A percentile compares a stretch with the other conserved stretches of the same genome.
phyloP scores from a whole-genome alignment of 2,888 invertebrate species.

The Caenorhabditis sp. region DNA sequence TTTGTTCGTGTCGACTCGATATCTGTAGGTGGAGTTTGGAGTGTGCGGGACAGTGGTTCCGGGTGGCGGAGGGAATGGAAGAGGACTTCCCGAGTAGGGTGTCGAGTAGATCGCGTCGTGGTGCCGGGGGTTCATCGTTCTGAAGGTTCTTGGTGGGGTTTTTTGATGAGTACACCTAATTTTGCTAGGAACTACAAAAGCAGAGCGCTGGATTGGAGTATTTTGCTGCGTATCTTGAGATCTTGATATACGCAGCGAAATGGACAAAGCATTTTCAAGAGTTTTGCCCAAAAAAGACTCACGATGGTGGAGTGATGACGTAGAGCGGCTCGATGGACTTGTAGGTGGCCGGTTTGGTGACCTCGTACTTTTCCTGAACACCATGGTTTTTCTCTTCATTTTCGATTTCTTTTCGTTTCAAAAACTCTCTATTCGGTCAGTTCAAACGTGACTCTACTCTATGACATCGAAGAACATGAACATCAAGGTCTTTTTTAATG shows the following conservation, averaged over 20 bases:
- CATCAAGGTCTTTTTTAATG: conserved; percentile 48
- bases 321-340: conserved; percentile 82
- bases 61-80: conserved; percentile 73
- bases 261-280: no score
- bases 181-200: no score
- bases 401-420: not conserved
- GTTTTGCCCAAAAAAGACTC: no score
- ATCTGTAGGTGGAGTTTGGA: conserved; percentile 62
- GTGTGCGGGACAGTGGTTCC: conserved; percentile 71
- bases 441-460: conserved; percentile 40
- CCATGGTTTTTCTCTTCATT: not conserved
- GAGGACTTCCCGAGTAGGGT: conserved; percentile 77
- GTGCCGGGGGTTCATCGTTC: conserved; percentile 52
- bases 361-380: conserved; percentile 77
- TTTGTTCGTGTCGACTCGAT: conserved; percentile 47
- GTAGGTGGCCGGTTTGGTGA: conserved; percentile 79
- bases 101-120: conserved; percentile 77
- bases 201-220: no score
- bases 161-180: no score
- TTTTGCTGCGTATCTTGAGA: no score
- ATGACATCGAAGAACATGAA: conserved; percentile 12
- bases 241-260: no score
- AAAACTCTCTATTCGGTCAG: no score
- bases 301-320: conserved; percentile 79
- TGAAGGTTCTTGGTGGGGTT: no score